phyloP scores from a whole-genome alignment of 2,113 vertebrate genomes.

The Neomonachus schauinslandi region DNA sequence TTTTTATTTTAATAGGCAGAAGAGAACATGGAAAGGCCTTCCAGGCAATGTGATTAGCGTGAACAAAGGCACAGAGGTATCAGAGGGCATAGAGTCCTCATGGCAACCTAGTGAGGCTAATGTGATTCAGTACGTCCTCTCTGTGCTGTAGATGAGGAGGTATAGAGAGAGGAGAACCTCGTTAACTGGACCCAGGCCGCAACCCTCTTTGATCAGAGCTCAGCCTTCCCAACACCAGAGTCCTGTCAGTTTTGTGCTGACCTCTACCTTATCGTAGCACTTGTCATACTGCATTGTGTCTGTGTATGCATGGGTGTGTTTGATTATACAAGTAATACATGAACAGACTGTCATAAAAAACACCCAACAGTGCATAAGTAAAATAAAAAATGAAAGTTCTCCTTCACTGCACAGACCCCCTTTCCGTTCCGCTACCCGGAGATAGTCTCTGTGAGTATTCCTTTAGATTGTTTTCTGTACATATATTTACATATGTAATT shows the following conservation, averaged over 20 bases:
- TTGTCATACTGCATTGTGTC: background rate
- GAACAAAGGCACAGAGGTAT: background rate
- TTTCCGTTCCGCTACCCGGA: background rate
- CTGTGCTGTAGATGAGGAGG: background rate
- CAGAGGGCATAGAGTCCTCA: background rate
- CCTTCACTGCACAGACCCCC: background rate
- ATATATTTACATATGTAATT: background rate
- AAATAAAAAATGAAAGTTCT: background rate
- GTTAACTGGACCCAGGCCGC: background rate
- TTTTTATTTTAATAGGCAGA: background rate
- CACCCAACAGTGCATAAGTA: background rate
- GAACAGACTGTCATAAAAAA: background rate
- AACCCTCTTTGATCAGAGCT: background rate
- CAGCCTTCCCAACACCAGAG: background rate
- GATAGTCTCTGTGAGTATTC: background rate
- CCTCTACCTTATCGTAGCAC: background rate
- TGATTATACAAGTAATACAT: background rate
- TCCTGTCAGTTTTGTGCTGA: background rate
- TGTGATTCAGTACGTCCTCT: background rate
- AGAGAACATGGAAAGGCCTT: background rate
- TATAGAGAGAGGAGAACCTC: background rate
- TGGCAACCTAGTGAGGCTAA: background rate
- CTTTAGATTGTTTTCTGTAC: background rate
- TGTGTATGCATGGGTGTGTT: background rate
- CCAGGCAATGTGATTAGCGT: background rate